Evolutionary conservation across 1,140 invertebrate species (phyloP).

Genomic region (Augochlora pura): DNA sequence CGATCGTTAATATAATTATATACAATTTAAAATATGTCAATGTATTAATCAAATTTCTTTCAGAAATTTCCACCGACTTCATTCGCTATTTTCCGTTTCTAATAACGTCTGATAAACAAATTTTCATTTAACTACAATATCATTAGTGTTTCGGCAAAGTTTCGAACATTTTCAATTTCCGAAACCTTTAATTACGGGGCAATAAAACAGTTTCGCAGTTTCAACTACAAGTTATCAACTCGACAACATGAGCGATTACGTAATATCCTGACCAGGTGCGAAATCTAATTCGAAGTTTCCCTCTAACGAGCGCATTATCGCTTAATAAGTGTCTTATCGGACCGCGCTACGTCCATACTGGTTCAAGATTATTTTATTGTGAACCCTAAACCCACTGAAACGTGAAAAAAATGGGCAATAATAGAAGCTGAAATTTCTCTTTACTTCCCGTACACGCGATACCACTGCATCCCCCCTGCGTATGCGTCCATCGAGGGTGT

Average conservation of each 20-base stretch:
- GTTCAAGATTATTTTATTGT: not conserved
- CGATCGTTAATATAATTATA: too few species aligned
- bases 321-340: slow-evolving; percentile 2
- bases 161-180: not conserved
- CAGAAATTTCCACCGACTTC: too few species aligned
- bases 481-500: too few species aligned
- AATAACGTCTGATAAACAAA: not conserved
- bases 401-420: too few species aligned
- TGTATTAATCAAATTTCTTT: too few species aligned
- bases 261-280: not conserved
- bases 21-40: too few species aligned
- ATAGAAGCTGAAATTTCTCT: too few species aligned
- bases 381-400: not conserved
- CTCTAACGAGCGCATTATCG: not conserved
- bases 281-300: not conserved
- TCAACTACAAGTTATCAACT: not conserved
- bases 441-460: too few species aligned
- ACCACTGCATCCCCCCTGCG: too few species aligned
- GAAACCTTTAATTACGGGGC: not conserved
- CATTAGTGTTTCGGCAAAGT: not conserved
- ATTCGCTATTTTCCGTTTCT: too few species aligned
- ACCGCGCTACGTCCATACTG: not conserved
- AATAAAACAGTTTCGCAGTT: not conserved
- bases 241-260: not conserved
- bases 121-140: not conserved